Conservation (phyloP, 2,888 invertebrate genomes). For the Papilio protenor region DNA sequence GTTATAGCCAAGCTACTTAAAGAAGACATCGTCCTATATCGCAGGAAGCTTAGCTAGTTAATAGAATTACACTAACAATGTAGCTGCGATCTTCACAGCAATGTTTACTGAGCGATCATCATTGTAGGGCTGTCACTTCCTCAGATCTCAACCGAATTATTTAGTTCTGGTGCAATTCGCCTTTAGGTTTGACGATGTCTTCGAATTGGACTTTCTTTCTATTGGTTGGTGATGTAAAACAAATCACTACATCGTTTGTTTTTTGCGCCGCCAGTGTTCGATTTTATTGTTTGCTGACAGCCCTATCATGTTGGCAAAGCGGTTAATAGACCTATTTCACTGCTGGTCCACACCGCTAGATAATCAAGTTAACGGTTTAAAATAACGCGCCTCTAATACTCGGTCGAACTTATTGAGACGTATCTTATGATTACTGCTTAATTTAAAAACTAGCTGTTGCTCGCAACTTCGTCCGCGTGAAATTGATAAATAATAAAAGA, state of each 20-base stretch:
- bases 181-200: too few relatives aligned
- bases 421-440: neutral
- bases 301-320: conserved; percentile 21
- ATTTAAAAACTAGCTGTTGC: too few relatives aligned
- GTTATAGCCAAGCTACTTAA: neutral
- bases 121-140: neutral
- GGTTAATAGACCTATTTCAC: conserved; percentile 39
- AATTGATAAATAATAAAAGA: too few relatives aligned
- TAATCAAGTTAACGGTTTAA: conserved; percentile 40
- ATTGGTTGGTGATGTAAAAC: too few relatives aligned
- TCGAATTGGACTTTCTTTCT: too few relatives aligned
- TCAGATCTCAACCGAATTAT: too few relatives aligned
- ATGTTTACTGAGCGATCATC: conserved; percentile 5
- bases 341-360: conserved; percentile 39
- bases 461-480: too few relatives aligned
- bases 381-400: conserved; percentile 21
- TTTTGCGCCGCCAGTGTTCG: neutral
- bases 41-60: neutral
- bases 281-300: neutral
- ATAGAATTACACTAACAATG: conserved; percentile 9
- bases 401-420: conserved; percentile 15
- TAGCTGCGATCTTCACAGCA: conserved; percentile 2
- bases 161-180: too few relatives aligned
- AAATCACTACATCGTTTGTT: neutral
- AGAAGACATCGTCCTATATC: conserved; percentile 2